A percentile compares a stretch with the other conserved stretches of the same genome.
Evolutionary conservation across 2,113 vertebrate species (phyloP).

Genomic region (Thomomys bottae): DNA sequence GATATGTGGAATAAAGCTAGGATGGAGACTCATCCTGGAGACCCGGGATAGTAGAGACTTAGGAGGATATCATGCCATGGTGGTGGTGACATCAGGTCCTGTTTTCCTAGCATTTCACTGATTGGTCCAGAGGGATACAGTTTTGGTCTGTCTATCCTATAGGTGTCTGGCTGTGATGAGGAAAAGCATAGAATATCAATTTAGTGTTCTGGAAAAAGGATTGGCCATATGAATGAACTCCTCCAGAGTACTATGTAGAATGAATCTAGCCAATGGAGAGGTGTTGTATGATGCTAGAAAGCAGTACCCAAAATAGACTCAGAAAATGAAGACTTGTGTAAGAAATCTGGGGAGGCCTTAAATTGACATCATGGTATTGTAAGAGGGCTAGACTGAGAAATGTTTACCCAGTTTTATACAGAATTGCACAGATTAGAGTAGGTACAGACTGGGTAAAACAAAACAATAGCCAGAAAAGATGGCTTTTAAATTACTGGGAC

Average conservation of each 20-base stretch:
- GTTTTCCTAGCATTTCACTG: neutral
- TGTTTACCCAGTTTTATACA: neutral
- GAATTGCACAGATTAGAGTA: neutral
- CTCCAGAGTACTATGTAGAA: fast-evolving
- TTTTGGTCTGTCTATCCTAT: neutral
- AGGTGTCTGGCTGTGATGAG: neutral
- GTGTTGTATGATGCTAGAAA: neutral
- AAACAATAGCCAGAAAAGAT: neutral
- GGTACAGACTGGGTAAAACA: neutral
- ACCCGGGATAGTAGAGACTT: neutral
- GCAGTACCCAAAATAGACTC: neutral
- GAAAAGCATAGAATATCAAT: neutral
- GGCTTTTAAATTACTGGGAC: neutral
- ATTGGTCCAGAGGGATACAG: neutral
- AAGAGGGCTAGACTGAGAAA: neutral
- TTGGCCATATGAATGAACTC: neutral
- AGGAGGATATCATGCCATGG: neutral
- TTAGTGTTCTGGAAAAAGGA: neutral
- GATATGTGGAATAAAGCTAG: neutral
- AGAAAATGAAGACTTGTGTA: too few species aligned
- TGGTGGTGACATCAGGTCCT: neutral
- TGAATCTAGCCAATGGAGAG: too few species aligned
- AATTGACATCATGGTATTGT: neutral
- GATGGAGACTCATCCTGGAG: too few species aligned
- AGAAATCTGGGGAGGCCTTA: neutral